Percentiles rank a stretch among this genome's conserved stretches.
Conservation (phyloP, 53 echinoderm and acorn worm species). For the Astropecten irregularis region DNA sequence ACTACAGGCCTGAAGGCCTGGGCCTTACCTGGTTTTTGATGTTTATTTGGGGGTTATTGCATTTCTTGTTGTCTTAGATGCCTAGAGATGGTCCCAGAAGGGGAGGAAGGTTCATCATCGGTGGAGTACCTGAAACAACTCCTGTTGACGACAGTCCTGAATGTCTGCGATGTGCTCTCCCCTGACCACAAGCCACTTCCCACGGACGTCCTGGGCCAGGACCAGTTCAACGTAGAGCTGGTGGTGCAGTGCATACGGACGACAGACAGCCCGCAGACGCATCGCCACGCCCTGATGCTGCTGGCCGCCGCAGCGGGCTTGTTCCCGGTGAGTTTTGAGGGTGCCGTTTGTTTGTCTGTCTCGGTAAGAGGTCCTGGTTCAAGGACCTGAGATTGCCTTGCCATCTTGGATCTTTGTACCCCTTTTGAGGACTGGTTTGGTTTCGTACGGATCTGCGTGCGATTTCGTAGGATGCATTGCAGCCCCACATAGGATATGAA, state of each 20-base stretch:
- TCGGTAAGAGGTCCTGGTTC: too few species aligned
- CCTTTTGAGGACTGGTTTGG: too few species aligned
- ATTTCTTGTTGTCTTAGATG: slow-evolving; percentile 60
- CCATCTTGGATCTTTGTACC: too few species aligned
- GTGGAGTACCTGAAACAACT: slow-evolving; percentile 92
- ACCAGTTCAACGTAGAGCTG: slow-evolving; percentile 91
- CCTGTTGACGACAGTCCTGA: slow-evolving; percentile 74
- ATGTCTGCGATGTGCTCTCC: slow-evolving; percentile 70
- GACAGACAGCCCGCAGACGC: slow-evolving; percentile 90
- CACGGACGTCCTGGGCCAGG: slow-evolving; percentile 63
- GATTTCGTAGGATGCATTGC: too few species aligned
- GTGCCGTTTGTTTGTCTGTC: too few species aligned
- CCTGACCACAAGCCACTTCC: slow-evolving; percentile 50
- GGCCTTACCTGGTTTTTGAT: neutral
- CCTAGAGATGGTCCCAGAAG: slow-evolving; percentile 53
- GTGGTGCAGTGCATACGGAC: slow-evolving; percentile 93
- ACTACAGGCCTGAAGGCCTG: too few species aligned
- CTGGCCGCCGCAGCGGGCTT: slow-evolving; percentile 85
- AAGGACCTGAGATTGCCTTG: neutral
- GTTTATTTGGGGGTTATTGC: too few species aligned
- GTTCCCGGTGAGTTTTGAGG: slow-evolving; percentile 88
- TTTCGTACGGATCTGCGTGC: too few species aligned
- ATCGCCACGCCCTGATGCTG: slow-evolving; percentile 90
- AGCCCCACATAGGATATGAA: too few species aligned
- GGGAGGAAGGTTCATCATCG: slow-evolving; percentile 49